Percentiles rank a stretch among this genome's conserved stretches.
phyloP scores from a whole-genome alignment of 2,888 invertebrate species.

The Lagria hirta region DNA sequence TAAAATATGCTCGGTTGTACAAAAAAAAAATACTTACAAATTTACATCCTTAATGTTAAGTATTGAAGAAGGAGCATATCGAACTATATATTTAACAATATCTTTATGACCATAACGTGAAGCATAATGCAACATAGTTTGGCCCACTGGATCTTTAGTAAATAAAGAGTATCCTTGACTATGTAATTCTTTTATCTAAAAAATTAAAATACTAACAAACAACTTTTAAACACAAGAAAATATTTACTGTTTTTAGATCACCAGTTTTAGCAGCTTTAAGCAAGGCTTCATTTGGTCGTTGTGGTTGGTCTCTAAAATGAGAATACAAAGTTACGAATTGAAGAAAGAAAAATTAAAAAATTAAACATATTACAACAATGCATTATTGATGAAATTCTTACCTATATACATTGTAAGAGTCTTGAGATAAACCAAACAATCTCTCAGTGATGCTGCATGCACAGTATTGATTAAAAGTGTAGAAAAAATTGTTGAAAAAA shows the following conservation, averaged over 20 bases:
- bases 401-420: constrained; percentile 71
- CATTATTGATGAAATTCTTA: constrained; percentile 46
- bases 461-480: constrained; percentile 49
- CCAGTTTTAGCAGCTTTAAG: constrained; percentile 83
- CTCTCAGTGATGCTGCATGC: constrained; percentile 82
- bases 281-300: constrained; percentile 80
- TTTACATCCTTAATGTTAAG: constrained; percentile 86
- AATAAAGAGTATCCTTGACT: constrained; percentile 80
- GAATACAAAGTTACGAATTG: no score
- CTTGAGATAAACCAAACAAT: constrained; percentile 78
- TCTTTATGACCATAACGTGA: constrained; percentile 87
- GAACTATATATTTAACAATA: constrained; percentile 84
- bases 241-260: constrained; percentile 72
- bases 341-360: constrained; percentile 23
- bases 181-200: constrained; percentile 80
- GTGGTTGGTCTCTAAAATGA: constrained; percentile 71
- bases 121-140: constrained; percentile 88
- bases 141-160: constrained; percentile 80
- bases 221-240: no score
- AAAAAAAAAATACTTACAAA: constrained; percentile 60
- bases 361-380: constrained; percentile 7
- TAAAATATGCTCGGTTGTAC: neutral
- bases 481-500: constrained; percentile 30
- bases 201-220: constrained; percentile 7
- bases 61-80: constrained; percentile 79